Percentiles rank a stretch among this genome's conserved stretches.
Evolutionary conservation across 1,140 invertebrate species (phyloP).

Genomic region (Ceratosolen fusciceps): DNA sequence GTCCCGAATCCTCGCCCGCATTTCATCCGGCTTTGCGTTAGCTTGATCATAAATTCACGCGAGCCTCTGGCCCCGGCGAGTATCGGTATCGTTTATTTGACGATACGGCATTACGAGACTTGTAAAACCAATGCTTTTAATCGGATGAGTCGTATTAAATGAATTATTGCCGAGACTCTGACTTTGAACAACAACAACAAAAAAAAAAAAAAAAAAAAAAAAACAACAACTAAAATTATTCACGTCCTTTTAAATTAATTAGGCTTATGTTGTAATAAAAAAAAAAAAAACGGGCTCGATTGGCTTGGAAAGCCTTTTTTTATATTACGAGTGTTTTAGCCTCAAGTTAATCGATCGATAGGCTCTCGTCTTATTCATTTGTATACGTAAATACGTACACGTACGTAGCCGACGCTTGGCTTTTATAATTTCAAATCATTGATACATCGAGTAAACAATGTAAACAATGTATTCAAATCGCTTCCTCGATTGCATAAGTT

Average conservation of each 20-base stretch:
- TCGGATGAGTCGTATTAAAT: neutral
- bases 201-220: no score
- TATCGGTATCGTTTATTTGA: neutral
- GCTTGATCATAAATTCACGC: constrained; percentile 8
- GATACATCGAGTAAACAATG: neutral
- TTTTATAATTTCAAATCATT: neutral
- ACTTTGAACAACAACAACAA: neutral
- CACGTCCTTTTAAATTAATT: no score
- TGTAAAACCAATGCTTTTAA: neutral
- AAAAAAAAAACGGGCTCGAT: neutral
- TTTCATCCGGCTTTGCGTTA: neutral
- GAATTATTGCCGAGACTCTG: no score
- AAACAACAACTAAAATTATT: no score
- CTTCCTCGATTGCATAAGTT: constrained; percentile 13
- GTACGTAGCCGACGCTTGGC: neutral
- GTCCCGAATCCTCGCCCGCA: neutral
- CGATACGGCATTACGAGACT: neutral
- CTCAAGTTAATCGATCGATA: no score
- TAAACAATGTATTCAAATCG: neutral
- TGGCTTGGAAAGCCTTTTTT: no score
- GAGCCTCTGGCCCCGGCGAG: neutral
- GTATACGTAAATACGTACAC: no score
- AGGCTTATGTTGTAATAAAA: neutral
- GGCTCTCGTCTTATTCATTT: no score
- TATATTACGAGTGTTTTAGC: no score